These are phyloP conservation scores for Plebejus melissa DNA, from an alignment of 2,888 invertebrate genomes.

Conservation along the genomic window DNA sequence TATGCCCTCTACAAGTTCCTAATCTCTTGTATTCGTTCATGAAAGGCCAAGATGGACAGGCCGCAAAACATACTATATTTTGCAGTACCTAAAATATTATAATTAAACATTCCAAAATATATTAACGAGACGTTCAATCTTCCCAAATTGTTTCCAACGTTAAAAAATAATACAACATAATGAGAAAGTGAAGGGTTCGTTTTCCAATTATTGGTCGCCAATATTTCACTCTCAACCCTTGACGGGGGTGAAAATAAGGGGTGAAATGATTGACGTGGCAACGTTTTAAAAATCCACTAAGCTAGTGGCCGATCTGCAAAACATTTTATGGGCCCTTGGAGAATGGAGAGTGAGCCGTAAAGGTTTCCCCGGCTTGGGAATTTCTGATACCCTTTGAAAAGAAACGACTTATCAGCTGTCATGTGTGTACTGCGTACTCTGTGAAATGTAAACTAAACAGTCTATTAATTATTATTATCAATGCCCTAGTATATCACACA, in stretches of 20 bases:
- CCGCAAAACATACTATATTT: too few relatives aligned
- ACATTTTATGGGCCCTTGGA: conserved; percentile 39
- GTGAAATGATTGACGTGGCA: conserved; percentile 15
- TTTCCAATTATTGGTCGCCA: conserved; percentile 15
- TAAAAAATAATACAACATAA: conserved; percentile 7
- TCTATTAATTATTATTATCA: too few relatives aligned
- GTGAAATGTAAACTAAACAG: neutral
- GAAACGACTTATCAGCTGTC: neutral
- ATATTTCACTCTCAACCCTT: conserved; percentile 13
- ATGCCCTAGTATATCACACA: too few relatives aligned
- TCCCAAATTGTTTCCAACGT: conserved; percentile 1
- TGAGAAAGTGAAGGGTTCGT: conserved; percentile 7
- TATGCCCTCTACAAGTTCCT: too few relatives aligned
- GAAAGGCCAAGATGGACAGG: too few relatives aligned
- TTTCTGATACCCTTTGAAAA: neutral
- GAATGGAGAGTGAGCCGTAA: conserved; percentile 1
- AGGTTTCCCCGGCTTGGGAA: neutral
- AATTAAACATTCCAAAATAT: neutral
- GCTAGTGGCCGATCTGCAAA: conserved; percentile 32
- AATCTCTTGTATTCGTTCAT: too few relatives aligned
- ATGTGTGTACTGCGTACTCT: neutral
- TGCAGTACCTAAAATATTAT: neutral
- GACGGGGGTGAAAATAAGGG: neutral
- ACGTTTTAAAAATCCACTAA: conserved; percentile 15
- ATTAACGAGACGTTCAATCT: neutral